Percentiles rank a stretch among this genome's conserved stretches.
Evolutionary conservation across 30 jellyfish, hydroid and myxozoan species (phyloP).

Genomic region (Clytia hemisphaerica): DNA sequence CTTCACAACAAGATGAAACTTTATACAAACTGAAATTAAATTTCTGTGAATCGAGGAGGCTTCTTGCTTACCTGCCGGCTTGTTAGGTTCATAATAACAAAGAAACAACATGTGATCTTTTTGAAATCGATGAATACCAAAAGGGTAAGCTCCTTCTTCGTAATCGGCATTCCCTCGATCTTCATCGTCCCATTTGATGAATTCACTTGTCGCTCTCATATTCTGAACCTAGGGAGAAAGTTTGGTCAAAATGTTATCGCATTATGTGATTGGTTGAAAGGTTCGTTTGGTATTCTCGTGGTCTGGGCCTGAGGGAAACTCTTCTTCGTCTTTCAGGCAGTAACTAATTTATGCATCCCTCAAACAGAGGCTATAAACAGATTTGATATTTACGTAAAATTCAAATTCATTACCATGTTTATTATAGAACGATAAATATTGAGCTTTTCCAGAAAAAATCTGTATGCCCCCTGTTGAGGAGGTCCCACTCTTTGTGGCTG

Average conservation of each 20-base stretch:
- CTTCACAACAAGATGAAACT: too few species aligned
- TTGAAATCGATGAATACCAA: constrained; percentile 80
- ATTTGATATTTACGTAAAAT: too few species aligned
- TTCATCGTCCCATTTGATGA: constrained; percentile 78
- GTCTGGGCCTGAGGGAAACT: too few species aligned
- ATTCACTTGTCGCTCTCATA: constrained; percentile 75
- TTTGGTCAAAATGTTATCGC: neutral
- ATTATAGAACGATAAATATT: too few species aligned
- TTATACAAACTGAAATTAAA: neutral
- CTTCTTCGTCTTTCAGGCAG: too few species aligned
- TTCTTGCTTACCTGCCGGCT: constrained; percentile 27
- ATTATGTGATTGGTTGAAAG: neutral
- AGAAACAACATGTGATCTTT: constrained; percentile 84
- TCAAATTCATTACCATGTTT: too few species aligned
- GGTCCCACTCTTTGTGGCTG: too few species aligned
- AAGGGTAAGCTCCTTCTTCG: constrained; percentile 85
- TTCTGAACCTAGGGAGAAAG: constrained; percentile 44
- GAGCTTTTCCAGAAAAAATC: too few species aligned
- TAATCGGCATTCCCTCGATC: constrained; percentile 85
- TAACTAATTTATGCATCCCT: too few species aligned
- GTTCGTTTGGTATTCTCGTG: neutral
- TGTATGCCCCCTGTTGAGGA: too few species aligned
- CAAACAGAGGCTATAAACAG: too few species aligned
- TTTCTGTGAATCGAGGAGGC: neutral
- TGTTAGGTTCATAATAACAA: constrained; percentile 62